A percentile compares a stretch with the other conserved stretches of the same genome.
Conservation (phyloP, 2,797 vertebrate genomes). For the Eutrigla gurnardus region DNA sequence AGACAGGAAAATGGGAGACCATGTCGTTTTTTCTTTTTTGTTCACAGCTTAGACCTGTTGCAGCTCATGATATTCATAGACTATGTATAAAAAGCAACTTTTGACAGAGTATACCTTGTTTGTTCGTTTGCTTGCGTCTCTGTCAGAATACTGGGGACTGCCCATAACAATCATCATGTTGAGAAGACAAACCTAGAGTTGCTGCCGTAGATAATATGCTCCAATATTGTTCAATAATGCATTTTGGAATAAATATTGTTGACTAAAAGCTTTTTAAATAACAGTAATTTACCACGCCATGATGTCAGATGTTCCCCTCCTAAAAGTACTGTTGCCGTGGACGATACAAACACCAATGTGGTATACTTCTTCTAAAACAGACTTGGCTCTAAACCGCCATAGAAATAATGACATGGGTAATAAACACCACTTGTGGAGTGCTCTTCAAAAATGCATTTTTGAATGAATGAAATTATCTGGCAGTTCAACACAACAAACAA, state of each 20-base stretch:
- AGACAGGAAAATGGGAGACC: constrained; percentile 76
- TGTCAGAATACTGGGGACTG: constrained; percentile 60
- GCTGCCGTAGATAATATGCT: constrained; percentile 44
- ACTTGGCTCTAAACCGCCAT: constrained; percentile 50
- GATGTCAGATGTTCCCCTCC: constrained; percentile 41
- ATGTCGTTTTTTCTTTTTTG: constrained; percentile 43
- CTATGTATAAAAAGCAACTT: constrained; percentile 61
- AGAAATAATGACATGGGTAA: constrained; percentile 38
- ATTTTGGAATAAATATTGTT: constrained; percentile 40
- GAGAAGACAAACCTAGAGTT: constrained; percentile 48
- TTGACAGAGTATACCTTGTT: constrained; percentile 58
- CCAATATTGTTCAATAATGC: constrained; percentile 57
- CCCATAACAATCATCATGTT: constrained; percentile 40
- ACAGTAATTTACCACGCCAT: constrained; percentile 34
- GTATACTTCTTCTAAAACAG: constrained; percentile 47
- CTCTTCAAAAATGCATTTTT: constrained; percentile 64
- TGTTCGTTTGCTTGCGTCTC: constrained; percentile 43
- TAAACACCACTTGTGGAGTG: neutral
- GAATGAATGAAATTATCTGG: constrained; percentile 44
- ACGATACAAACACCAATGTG: constrained; percentile 64
- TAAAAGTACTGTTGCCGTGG: constrained; percentile 39
- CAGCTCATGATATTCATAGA: constrained; percentile 68
- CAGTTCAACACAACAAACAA: constrained; percentile 66
- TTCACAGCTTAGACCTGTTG: constrained; percentile 83
- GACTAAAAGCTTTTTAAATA: constrained; percentile 34